Conservation (phyloP, 2,797 vertebrate species). For the Orestias chungarensis region DNA sequence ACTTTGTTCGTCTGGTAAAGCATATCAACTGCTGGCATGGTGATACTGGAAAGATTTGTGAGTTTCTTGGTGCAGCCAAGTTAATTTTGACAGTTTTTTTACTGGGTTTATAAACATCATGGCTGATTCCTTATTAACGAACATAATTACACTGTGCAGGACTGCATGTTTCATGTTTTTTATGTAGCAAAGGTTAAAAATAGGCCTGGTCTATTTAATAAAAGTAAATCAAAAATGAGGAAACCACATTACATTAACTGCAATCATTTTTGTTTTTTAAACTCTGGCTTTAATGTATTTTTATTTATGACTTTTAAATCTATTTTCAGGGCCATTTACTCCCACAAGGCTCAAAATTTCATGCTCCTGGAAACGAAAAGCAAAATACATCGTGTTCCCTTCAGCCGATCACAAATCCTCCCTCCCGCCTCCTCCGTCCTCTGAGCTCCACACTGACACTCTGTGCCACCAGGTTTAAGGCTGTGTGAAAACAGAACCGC, state of each 20-base stretch:
- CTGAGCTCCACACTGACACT: constrained; percentile 14
- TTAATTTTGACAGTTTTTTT: too few species aligned
- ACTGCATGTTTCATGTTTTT: background rate
- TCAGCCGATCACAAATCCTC: constrained; percentile 23
- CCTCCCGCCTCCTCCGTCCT: background rate
- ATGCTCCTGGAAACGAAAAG: constrained; percentile 18
- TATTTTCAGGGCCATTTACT: background rate
- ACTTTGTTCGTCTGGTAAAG: background rate
- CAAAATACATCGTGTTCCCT: constrained; percentile 36
- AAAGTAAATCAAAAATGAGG: background rate
- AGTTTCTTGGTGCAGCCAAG: too few species aligned
- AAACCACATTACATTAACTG: background rate
- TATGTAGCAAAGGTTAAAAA: background rate
- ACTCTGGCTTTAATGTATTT: background rate
- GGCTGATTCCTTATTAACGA: background rate
- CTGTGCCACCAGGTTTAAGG: constrained; percentile 41
- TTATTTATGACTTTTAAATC: constrained; percentile 4
- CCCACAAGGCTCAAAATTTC: constrained; percentile 12
- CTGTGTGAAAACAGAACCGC: constrained; percentile 31
- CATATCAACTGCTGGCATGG: background rate
- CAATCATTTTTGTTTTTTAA: background rate
- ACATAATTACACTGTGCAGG: background rate
- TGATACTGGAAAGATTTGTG: background rate
- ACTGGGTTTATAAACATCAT: background rate
- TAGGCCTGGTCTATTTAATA: background rate